These are phyloP conservation scores for Heliocidaris tuberculata DNA, from an alignment of 35 echinoderm and acorn worm genomes.

Conservation along the genomic window DNA sequence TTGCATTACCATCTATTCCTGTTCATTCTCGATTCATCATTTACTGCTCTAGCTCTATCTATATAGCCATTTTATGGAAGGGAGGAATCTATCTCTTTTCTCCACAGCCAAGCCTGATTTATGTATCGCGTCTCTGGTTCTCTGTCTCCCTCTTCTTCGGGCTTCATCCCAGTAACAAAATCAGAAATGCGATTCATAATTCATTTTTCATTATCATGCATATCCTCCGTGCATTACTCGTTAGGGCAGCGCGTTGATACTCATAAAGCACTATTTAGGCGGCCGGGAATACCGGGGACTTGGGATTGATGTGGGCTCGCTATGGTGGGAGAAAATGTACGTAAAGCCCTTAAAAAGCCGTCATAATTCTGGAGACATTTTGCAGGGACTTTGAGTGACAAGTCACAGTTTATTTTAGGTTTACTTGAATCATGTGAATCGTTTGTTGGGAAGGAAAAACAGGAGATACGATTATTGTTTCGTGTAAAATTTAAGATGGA, in stretches of 20 bases:
- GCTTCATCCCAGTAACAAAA: constrained; percentile 10
- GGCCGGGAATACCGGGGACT: neutral
- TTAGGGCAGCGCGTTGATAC: constrained; percentile 26
- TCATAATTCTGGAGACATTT: constrained; percentile 3
- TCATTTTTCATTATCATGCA: constrained; percentile 41
- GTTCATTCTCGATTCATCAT: constrained; percentile 38
- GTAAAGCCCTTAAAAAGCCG: neutral
- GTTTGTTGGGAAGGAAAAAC: neutral
- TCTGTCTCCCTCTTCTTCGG: neutral
- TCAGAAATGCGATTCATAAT: constrained; percentile 41
- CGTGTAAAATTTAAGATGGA: neutral
- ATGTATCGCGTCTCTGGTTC: neutral
- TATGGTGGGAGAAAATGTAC: neutral
- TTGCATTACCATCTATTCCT: constrained; percentile 12
- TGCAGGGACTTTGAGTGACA: neutral
- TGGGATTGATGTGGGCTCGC: neutral
- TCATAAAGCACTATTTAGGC: constrained; percentile 26
- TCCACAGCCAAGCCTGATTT: neutral
- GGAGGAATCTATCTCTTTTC: constrained; percentile 1
- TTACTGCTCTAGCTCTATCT: constrained; percentile 32
- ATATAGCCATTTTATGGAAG: constrained; percentile 40
- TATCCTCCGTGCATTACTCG: constrained; percentile 22
- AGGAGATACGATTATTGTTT: neutral
- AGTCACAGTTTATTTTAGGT: neutral
- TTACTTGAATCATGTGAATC: neutral